A percentile compares a stretch with the other conserved stretches of the same genome.
phyloP scores from a whole-genome alignment of 1,140 invertebrate species.

The Scylla paramamosain region DNA sequence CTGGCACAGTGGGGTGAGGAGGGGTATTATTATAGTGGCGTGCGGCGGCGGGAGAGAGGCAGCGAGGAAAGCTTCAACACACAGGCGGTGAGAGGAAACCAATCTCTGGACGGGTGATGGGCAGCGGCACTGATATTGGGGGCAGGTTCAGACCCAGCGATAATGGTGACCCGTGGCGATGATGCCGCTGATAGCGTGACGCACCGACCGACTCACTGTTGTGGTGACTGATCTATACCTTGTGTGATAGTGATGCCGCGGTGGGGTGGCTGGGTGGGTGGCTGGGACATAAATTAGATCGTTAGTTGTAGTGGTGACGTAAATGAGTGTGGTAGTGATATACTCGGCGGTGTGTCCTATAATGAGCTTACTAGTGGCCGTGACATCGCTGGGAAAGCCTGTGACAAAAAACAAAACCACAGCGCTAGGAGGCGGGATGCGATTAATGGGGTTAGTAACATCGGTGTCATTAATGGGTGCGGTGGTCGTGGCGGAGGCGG shows the following conservation, averaged over 20 bases:
- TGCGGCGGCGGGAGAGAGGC: background rate
- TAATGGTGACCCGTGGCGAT: background rate
- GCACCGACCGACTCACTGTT: background rate
- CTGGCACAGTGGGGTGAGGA: background rate
- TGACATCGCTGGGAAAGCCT: background rate
- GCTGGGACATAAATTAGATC: background rate
- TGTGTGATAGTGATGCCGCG: background rate
- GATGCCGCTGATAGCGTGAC: background rate
- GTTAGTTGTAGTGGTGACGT: constrained; percentile 8
- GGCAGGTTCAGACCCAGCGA: background rate
- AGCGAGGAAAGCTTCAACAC: background rate
- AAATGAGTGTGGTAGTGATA: background rate
- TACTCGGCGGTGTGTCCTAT: background rate
- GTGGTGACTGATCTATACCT: background rate
- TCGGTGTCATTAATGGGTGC: background rate
- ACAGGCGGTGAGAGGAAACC: constrained; percentile 15
- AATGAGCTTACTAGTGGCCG: background rate
- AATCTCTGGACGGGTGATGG: constrained; percentile 1
- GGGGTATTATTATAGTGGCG: background rate
- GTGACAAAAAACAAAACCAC: background rate
- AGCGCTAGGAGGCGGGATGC: background rate
- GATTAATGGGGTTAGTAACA: constrained; percentile 14
- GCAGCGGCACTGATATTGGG: background rate
- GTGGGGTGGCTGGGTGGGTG: background rate
- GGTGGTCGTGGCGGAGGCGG: too few species aligned